Conservation (phyloP, 2,113 vertebrate genomes). For the Gracilinanus agilis region DNA sequence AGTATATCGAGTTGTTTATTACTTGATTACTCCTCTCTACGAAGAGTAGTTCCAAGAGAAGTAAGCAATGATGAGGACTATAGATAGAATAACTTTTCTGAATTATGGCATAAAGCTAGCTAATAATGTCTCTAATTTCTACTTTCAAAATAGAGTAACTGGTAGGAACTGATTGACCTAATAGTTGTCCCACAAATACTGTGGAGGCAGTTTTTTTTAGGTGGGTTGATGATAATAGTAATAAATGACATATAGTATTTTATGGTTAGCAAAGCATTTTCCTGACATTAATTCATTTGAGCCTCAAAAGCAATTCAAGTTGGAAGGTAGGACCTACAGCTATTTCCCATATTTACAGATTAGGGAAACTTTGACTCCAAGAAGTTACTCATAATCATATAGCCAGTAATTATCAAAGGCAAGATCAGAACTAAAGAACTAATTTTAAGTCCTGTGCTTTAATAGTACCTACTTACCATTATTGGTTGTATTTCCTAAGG, state of each 20-base stretch:
- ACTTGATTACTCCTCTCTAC: neutral
- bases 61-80: neutral
- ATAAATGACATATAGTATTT: neutral
- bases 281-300: neutral
- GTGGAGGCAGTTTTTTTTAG: neutral
- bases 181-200: neutral
- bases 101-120: neutral
- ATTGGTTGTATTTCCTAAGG: too few species aligned
- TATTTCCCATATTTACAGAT: neutral
- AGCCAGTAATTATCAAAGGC: neutral
- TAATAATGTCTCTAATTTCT: neutral
- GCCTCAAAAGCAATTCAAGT: neutral
- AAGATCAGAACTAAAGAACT: neutral
- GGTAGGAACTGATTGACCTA: neutral
- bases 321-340: neutral
- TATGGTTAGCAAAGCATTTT: neutral
- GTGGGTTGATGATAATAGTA: neutral
- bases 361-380: neutral
- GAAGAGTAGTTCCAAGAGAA: neutral
- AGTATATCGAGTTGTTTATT: neutral
- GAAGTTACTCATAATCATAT: neutral
- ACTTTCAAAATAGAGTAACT: neutral
- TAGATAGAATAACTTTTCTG: neutral
- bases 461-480: neutral
- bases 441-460: neutral